phyloP scores from a whole-genome alignment of 2,113 vertebrate species.

The Labeo catla region DNA sequence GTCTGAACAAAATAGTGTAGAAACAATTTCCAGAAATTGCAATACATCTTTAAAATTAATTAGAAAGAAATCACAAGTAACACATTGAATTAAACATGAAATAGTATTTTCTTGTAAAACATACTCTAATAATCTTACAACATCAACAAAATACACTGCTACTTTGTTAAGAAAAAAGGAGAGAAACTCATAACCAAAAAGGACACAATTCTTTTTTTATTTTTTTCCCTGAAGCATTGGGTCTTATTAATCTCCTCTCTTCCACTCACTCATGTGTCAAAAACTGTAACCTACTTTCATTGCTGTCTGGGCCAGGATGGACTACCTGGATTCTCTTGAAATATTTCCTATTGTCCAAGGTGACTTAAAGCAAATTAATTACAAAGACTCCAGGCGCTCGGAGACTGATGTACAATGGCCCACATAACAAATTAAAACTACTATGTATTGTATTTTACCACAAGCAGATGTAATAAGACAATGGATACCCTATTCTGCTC shows the following conservation, averaged over 20 bases:
- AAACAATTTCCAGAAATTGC: neutral
- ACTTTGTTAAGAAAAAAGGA: neutral
- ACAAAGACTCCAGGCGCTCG: neutral
- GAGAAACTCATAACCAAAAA: neutral
- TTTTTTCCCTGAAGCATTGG: neutral
- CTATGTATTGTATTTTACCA: neutral
- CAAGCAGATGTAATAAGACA: neutral
- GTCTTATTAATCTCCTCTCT: neutral
- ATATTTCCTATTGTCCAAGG: neutral
- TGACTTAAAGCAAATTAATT: neutral
- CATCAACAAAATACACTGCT: no score
- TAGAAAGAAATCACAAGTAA: neutral
- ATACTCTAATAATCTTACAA: neutral
- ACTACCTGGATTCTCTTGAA: neutral
- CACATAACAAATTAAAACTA: neutral
- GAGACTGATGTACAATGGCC: neutral
- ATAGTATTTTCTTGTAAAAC: neutral
- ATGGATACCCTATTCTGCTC: neutral
- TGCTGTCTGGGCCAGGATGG: neutral
- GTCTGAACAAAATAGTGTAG: no score
- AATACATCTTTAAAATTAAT: neutral
- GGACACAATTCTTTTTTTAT: neutral
- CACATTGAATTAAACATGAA: neutral
- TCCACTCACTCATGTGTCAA: neutral
- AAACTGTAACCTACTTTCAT: constrained; percentile 14